Conservation (phyloP, 2,113 vertebrate genomes). For the Erythrocebus patas region DNA sequence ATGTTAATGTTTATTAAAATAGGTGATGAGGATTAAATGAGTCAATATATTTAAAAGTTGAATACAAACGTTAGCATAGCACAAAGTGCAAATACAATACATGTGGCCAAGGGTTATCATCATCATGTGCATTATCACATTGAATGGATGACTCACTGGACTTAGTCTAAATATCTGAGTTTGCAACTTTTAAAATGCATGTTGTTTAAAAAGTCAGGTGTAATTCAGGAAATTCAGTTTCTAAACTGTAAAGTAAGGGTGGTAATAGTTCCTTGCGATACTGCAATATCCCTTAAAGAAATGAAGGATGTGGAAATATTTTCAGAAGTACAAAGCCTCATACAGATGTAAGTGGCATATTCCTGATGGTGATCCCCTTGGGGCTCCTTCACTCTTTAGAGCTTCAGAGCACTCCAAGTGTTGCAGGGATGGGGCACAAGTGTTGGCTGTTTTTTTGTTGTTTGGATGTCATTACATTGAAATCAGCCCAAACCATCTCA, state of each 20-base stretch:
- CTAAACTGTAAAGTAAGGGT: accelerated
- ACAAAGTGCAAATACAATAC: background rate
- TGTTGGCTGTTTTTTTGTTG: too few relatives aligned
- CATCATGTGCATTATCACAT: background rate
- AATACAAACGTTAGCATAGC: background rate
- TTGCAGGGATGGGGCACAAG: accelerated
- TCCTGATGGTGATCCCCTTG: background rate
- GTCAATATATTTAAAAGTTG: background rate
- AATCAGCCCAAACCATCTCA: background rate
- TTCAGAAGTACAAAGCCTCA: background rate
- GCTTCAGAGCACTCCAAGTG: background rate
- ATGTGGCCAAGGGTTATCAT: accelerated
- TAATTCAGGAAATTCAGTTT: background rate
- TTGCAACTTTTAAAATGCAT: background rate
- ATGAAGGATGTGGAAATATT: background rate
- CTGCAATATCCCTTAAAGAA: background rate
- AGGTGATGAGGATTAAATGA: background rate
- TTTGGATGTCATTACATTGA: background rate
- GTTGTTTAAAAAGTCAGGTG: background rate
- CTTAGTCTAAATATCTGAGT: background rate
- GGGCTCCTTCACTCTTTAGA: accelerated
- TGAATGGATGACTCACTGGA: background rate
- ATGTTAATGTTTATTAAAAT: background rate
- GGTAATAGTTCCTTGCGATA: background rate
- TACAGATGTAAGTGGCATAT: accelerated